phyloP scores from a whole-genome alignment of 2,888 invertebrate genomes.

The Salpingus planirostris region DNA sequence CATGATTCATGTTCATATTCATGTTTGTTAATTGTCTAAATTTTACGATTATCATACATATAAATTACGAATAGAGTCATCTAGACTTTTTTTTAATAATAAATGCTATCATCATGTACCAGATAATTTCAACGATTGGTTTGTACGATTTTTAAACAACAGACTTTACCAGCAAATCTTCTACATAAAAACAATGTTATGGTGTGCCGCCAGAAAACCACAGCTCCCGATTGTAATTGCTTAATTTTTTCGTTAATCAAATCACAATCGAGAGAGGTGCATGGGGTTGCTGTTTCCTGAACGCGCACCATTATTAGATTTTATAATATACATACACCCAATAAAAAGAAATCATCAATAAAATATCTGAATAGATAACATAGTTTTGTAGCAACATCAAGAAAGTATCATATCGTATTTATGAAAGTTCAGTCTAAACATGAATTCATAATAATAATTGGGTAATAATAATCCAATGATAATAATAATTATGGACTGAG shows the following conservation, averaged over 20 bases:
- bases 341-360: conserved; percentile 1
- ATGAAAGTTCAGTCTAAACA: conserved; percentile 14
- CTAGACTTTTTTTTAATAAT: conserved; percentile 11
- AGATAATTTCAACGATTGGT: too few species aligned
- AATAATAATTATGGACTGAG: conserved; percentile 17
- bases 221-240: too few species aligned
- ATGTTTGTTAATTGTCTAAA: conserved; percentile 12
- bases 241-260: too few species aligned
- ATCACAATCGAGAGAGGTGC: too few species aligned
- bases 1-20: too few species aligned
- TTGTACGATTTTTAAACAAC: conserved; percentile 18
- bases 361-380: background rate
- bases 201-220: too few species aligned
- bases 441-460: too few species aligned
- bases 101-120: conserved; percentile 8
- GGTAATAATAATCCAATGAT: too few species aligned
- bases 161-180: conserved; percentile 7
- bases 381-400: conserved; percentile 13
- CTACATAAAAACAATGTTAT: background rate
- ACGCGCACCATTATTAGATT: background rate
- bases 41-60: conserved; percentile 12
- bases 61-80: conserved; percentile 13
- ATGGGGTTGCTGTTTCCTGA: conserved; percentile 2
- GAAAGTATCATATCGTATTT: conserved; percentile 9
- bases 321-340: conserved; percentile 1